phyloP scores from a whole-genome alignment of 1,140 invertebrate genomes.

The Mercenaria mercenaria region DNA sequence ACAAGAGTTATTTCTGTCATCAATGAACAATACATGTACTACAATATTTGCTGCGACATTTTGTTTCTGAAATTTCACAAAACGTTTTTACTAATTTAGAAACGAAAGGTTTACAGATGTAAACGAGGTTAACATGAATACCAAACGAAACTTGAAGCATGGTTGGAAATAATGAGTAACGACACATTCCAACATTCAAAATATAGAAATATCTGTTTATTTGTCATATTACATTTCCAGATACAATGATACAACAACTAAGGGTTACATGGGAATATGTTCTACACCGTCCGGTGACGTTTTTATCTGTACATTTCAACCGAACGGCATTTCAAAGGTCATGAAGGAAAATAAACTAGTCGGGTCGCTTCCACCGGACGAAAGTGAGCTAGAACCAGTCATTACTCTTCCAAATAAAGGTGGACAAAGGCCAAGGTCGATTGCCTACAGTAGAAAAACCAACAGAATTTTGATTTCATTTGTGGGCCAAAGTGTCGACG shows the following conservation, averaged over 20 bases:
- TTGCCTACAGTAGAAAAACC: slow-evolving; percentile 19
- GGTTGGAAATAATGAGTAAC: no score
- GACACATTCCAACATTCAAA: no score
- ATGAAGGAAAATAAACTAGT: neutral
- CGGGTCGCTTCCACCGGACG: slow-evolving; percentile 8
- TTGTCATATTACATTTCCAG: slow-evolving; percentile 27
- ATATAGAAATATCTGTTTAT: no score
- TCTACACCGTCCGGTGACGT: neutral
- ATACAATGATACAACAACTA: neutral
- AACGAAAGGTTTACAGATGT: no score
- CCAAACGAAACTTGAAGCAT: no score
- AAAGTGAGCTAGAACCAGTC: slow-evolving; percentile 10
- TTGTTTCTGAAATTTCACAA: no score
- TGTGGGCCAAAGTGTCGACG: slow-evolving; percentile 46
- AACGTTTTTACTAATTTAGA: no score
- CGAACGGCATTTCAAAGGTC: slow-evolving; percentile 40
- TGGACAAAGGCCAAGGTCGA: slow-evolving; percentile 35
- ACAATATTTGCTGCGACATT: no score
- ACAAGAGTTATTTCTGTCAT: no score
- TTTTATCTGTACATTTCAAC: slow-evolving; percentile 36
- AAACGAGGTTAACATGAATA: no score
- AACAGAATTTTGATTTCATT: slow-evolving; percentile 35
- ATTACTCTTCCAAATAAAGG: slow-evolving; percentile 42
- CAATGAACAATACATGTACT: no score
- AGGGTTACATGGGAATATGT: slow-evolving; percentile 50